Base-by-base conservation (phyloP, 2,888 invertebrate genomes). In the Altica lythri region DNA sequence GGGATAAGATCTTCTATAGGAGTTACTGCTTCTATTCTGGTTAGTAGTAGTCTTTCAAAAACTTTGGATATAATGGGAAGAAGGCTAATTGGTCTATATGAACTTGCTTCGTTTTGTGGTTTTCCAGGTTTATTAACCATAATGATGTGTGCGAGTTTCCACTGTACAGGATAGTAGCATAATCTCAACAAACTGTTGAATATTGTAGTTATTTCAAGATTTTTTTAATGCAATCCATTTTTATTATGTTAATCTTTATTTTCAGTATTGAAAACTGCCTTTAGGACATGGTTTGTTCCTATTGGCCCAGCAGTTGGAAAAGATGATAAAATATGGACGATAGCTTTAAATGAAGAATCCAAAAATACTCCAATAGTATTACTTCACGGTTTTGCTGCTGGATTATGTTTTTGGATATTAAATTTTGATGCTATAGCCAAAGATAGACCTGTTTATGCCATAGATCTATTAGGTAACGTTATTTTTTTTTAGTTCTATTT, bases 341-440 rank as follows among this genome's bases (percentile, higher is more conserved):
- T 85, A 16, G 77, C 80, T 19, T 69, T 85, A 59, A 83, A 85
- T 66, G 78, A 79, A 61, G 78, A 81, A 59, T 80, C 80, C 30
- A 75, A 78, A 51, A 86, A 86, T 69, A 86, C 86, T 0, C 96
- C 97, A 0, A 77, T 97, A 19, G 91, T 97, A 25, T 72, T 97
- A 69, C 78, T 97, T 9, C 97, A 97, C 74, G 97, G 97, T 0
- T 85, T 97, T 74, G 96, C 91, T 6, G 89, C 95, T 0, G 97
- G 95, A 1, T 84, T 94, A 13, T 96, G 90, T 2, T 80, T 97
- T 50, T 97, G 96, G 95, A 89, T 90, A 55, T 83, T 91, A 64
- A 97, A 96, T 77, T 79, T 95, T 3, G 93, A 95, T 73, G 79
- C 85, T 0, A 78, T 96, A 4, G 87, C 92, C 0, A 80, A 82